Percentiles rank a stretch among this genome's conserved stretches.
phyloP scores from a whole-genome alignment of 2,888 invertebrate species.

The Augochlorella aurata region DNA sequence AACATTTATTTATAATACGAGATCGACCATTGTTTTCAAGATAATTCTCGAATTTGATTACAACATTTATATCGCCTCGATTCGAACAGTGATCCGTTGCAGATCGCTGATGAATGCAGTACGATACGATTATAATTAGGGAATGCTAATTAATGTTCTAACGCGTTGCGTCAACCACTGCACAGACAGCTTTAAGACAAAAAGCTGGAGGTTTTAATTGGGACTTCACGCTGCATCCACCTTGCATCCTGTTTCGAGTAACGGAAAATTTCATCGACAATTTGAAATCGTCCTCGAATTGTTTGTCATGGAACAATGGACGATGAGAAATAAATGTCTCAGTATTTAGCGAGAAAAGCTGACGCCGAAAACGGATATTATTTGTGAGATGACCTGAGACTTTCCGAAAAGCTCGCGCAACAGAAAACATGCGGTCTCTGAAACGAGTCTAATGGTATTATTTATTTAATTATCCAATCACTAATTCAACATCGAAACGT shows the following conservation, averaged over 20 bases:
- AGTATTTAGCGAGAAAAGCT: no score
- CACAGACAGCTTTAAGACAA: not conserved
- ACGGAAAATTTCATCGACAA: not conserved
- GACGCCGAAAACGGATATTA: not conserved
- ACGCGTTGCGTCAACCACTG: not conserved
- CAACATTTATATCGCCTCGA: no score
- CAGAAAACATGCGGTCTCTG: not conserved
- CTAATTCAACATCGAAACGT: not conserved
- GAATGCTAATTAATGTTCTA: not conserved
- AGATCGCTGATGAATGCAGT: no score
- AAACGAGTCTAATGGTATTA: not conserved
- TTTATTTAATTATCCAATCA: not conserved
- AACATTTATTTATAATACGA: not conserved
- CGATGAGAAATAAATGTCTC: not conserved
- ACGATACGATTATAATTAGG: not conserved
- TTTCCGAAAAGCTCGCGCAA: not conserved
- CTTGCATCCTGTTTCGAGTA: not conserved
- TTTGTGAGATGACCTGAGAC: constrained; percentile 3
- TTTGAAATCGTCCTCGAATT: not conserved
- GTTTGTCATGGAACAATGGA: not conserved
- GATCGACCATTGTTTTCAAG: not conserved
- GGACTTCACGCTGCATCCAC: not conserved
- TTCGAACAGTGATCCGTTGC: no score
- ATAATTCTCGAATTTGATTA: not conserved
- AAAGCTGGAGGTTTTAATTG: not conserved